phyloP scores from a whole-genome alignment of 2,113 vertebrate species.

The Malaclemys terrapin region DNA sequence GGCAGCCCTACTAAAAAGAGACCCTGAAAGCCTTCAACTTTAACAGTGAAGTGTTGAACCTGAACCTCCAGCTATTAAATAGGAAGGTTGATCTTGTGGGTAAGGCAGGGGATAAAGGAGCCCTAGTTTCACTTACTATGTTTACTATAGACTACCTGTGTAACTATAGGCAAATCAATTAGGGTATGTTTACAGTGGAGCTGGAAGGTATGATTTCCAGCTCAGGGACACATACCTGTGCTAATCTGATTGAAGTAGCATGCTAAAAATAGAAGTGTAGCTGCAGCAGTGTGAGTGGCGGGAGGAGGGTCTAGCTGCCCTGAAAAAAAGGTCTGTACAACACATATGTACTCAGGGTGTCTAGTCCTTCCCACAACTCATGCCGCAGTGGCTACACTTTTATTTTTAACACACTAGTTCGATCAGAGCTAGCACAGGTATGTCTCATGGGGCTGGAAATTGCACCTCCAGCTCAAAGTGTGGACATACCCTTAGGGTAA shows the following conservation, averaged over 20 bases:
- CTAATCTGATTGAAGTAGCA: not conserved
- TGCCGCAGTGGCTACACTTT: not conserved
- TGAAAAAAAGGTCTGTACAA: not conserved
- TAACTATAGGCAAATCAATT: not conserved
- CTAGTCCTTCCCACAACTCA: not conserved
- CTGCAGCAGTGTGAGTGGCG: not conserved
- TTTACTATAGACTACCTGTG: not conserved
- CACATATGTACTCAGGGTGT: not conserved
- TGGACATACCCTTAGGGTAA: no score
- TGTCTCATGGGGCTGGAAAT: not conserved
- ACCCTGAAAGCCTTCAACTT: not conserved
- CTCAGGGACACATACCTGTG: not conserved
- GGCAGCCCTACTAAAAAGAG: not conserved
- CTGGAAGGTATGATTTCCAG: not conserved
- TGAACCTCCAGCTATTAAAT: not conserved
- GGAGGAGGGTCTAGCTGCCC: not conserved
- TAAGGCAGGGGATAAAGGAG: not conserved
- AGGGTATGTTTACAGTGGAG: not conserved
- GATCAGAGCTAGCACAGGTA: not conserved
- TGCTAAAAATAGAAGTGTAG: not conserved
- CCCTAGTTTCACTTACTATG: not conserved
- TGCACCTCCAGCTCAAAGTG: not conserved
- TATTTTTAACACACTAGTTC: not conserved
- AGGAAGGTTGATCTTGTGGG: not conserved
- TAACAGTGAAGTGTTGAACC: not conserved